A percentile compares a stretch with the other conserved stretches of the same genome.
These are phyloP conservation scores for Micromussa lordhowensis DNA, from an alignment of 92 coral and sea anemone species.

Conservation along the genomic window DNA sequence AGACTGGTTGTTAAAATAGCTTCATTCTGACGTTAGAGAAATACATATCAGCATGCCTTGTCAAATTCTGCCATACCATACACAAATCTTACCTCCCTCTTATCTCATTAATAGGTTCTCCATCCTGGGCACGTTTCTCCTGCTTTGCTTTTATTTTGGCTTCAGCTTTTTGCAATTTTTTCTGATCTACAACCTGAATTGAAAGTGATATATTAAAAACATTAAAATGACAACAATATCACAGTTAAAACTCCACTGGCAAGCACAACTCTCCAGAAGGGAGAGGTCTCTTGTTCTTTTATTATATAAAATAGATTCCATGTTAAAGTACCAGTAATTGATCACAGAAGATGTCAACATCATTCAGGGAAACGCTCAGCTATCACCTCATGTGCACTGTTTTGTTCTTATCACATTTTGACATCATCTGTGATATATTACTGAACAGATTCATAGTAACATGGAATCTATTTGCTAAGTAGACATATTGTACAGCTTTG, in stretches of 20 bases:
- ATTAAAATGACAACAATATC: neutral
- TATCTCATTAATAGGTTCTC: slow-evolving; percentile 41
- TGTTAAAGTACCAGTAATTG: too few relatives aligned
- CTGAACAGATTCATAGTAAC: too few relatives aligned
- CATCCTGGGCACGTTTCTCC: slow-evolving; percentile 74
- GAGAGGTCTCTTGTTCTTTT: neutral
- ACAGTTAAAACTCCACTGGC: neutral
- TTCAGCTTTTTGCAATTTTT: slow-evolving; percentile 87
- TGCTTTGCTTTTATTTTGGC: slow-evolving; percentile 90
- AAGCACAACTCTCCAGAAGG: neutral
- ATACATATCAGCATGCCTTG: neutral
- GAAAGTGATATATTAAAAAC: neutral
- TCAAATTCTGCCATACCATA: neutral
- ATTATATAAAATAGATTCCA: too few relatives aligned
- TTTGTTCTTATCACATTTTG: too few relatives aligned
- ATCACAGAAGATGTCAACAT: too few relatives aligned
- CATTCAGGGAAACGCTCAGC: too few relatives aligned
- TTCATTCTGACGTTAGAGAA: neutral
- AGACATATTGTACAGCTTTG: too few relatives aligned
- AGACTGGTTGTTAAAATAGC: neutral
- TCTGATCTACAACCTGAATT: slow-evolving; percentile 78
- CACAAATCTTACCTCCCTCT: slow-evolving; percentile 21
- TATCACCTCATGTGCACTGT: too few relatives aligned
- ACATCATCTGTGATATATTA: too few relatives aligned
- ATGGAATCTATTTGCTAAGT: too few relatives aligned